Percentiles rank a stretch among this genome's conserved stretches.
These are phyloP conservation scores for Glareola pratincola DNA, from an alignment of 2,113 vertebrate genomes.

Conservation along the genomic window DNA sequence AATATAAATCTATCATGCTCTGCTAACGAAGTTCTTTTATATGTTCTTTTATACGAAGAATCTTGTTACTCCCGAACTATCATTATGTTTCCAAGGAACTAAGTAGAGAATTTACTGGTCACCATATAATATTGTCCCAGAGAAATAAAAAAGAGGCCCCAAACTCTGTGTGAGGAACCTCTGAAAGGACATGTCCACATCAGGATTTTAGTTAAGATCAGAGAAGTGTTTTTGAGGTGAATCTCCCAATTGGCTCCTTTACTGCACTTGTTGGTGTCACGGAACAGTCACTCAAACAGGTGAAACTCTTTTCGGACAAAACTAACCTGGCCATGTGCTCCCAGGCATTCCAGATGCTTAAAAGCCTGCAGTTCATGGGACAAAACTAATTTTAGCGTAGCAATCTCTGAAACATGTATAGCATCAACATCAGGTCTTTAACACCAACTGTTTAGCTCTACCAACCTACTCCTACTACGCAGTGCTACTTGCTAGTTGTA, in stretches of 20 bases:
- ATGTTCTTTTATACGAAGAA: neutral
- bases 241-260: neutral
- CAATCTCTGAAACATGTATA: neutral
- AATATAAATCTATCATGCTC: neutral
- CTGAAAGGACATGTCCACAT: neutral
- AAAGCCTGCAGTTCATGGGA: neutral
- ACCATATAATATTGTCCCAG: neutral
- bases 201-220: neutral
- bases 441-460: neutral
- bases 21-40: neutral
- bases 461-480: neutral
- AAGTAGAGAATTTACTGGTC: neutral
- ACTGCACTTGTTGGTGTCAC: neutral
- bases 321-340: neutral
- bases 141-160: neutral
- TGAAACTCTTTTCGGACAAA: neutral
- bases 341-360: neutral
- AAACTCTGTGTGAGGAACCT: neutral
- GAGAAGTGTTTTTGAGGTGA: neutral
- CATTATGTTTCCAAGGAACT: neutral
- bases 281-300: rapidly evolving
- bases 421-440: neutral
- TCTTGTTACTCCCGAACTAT: neutral
- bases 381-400: neutral
- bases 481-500: neutral